Evolutionary conservation across 2,888 invertebrate species (phyloP), one percentile per base, ranked within the genome.

Genomic region (Patella depressa): DNA sequence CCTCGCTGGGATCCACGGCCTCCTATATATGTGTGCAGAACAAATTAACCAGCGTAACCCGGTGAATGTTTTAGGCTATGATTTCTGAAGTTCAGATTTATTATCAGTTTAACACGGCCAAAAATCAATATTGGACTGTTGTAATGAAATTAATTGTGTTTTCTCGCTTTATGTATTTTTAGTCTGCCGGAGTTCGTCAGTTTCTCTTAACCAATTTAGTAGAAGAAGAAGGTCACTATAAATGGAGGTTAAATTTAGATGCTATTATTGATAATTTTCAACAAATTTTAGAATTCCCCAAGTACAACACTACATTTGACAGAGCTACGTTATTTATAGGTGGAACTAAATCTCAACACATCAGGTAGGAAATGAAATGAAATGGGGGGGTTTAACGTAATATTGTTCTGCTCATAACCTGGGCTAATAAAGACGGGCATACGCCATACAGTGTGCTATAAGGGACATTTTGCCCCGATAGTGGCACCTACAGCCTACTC

Each of bases 151-250:
- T 29, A 29, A 29, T 29, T 29, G 29, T 29, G 1, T 34, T 34
- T 5, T 34, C 34, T n/a, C 54, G n/a, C 15, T 74, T 75, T 76
- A 1, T 72, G 9, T 12, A 45, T 70, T 80, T 82, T 80, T 93
- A 94, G 84, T 94, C 94, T 82, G 90, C 95, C 71, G 92, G 93
- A 24, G 92, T 96, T 71, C 91, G 93, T 17, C 92, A 96, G 89
- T 98, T 98, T 90, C 92, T 98, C 29, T 93, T 98, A 79, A 95
- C 96, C 53, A 98, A 98, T 92, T 92, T 98, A 75, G 93, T 95
- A n/a, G 94, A 95, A 87, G 93, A 93, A 15, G 93, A 94, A 81
- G 94, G 94, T 9, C 80, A 78, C 53, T 75, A 83, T 15, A 93
- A 93, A 54, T 98, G 97, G 97, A 93, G 95, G 81, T 93, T 96